Conservation (phyloP, 2,888 invertebrate genomes). For the Metacarcinus magister region DNA sequence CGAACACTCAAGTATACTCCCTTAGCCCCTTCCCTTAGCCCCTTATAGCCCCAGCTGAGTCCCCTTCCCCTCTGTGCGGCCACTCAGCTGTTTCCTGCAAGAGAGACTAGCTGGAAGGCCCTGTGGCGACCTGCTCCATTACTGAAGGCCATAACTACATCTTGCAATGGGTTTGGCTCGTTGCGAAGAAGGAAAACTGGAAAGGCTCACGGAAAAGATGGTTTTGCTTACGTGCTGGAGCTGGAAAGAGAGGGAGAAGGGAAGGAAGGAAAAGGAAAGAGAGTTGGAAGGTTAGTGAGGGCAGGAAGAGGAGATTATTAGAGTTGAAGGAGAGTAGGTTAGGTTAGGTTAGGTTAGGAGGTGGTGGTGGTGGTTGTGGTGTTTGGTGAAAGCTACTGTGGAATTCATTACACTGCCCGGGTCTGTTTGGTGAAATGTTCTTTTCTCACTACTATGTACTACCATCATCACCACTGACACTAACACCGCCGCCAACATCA, state of each 20-base stretch:
- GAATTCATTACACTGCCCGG: not conserved
- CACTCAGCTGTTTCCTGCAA: not conserved
- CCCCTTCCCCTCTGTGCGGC: not conserved
- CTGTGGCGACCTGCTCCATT: not conserved
- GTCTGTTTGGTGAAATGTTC: not conserved
- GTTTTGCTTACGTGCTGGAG: not conserved
- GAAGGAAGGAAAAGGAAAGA: not conserved
- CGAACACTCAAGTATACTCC: not conserved
- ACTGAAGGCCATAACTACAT: not conserved
- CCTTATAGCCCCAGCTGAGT: not conserved
- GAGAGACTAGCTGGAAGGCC: not conserved
- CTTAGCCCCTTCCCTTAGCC: not conserved
- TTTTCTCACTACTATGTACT: not conserved
- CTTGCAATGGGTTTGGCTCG: not conserved
- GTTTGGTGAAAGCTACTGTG: slow-evolving; percentile 26
- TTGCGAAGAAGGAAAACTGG: not conserved
- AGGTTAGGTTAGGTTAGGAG: not conserved
- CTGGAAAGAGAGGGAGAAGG: not conserved
- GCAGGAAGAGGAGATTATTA: not conserved
- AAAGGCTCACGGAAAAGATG: slow-evolving; percentile 41
- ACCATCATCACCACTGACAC: not conserved
- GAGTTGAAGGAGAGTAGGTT: not conserved
- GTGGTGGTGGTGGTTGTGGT: not conserved
- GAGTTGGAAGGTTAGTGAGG: not conserved
- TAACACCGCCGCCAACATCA: not conserved